A percentile compares a stretch with the other conserved stretches of the same genome.
Conservation (phyloP, 2,797 vertebrate species). For the Acridotheres tristis region DNA sequence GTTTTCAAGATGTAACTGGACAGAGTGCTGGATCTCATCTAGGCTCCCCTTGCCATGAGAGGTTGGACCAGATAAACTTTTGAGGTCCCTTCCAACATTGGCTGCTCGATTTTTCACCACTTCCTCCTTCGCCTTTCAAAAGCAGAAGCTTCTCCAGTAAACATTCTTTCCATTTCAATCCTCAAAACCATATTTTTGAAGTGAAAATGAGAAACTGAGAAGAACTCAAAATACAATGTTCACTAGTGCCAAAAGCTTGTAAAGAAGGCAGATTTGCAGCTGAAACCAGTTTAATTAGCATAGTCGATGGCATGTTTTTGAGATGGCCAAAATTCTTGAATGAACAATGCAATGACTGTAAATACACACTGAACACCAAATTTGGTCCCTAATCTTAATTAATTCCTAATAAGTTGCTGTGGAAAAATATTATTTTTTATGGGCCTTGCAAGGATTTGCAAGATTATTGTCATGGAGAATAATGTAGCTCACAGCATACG, state of each 20-base stretch:
- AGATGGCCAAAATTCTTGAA: neutral
- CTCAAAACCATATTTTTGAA: neutral
- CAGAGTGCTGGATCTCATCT: neutral
- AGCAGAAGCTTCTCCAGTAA: neutral
- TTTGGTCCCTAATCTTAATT: neutral
- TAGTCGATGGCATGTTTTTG: neutral
- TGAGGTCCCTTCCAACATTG: neutral
- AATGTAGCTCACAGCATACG: neutral
- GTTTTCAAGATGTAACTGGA: neutral
- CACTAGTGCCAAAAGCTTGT: neutral
- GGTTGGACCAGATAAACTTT: neutral
- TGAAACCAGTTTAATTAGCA: neutral
- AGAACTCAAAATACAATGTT: neutral
- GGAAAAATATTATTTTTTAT: neutral
- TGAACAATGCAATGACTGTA: neutral
- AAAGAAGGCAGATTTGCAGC: neutral
- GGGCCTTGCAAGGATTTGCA: neutral
- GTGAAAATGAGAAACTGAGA: neutral
- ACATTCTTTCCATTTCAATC: neutral
- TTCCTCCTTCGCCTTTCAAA: neutral
- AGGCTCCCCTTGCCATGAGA: neutral
- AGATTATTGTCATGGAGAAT: neutral
- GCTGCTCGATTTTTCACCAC: accelerated
- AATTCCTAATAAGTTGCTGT: neutral
- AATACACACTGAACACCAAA: neutral